Evolutionary conservation across 2,113 vertebrate genomes (phyloP), one percentile per base, ranked within the genome.

Genomic region (Empidonax alnorum): DNA sequence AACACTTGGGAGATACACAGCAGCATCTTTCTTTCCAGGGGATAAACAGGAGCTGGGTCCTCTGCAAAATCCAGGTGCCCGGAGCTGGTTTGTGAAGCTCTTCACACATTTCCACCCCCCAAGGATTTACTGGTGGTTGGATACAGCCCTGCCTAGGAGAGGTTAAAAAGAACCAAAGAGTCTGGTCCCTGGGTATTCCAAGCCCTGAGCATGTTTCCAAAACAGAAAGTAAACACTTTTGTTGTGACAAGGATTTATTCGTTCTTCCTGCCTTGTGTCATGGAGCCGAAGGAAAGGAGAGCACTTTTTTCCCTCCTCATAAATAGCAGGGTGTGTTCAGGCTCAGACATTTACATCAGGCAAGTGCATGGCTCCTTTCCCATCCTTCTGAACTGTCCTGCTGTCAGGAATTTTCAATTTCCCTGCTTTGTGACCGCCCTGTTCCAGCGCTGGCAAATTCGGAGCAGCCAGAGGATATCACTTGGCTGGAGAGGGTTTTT

Each of bases 251-350:
- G 82, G 94, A 67, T 27, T 63, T 16, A 56, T 50, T 81, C 5
- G 0, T 71, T 73, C 84, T 74, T 83, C 3, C 63, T 59, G 90
- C 81, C 59, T 65, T 20, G 75, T 91, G 91, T 96, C 93, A 87
- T 52, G 30, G 4, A 4, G 80, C 62, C 12, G 1, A 41, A 66
- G 61, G 66, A 75, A 76, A 91, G 71, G 59, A 73, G 67, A 73
- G 62, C 0, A 4, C 46, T 69, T 90, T 90, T 63, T 67, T 52
- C 68, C 55, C 90, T 66, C 79, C 94, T 88, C 85, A 9, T 90
- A 86, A 90, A 96, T 52, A 52, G 92, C 79, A 88, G 94, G 94
- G 95, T 19, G 94, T 96, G 94, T 63, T 46, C 42, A 19, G 67
- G 19, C 82, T 12, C 75, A 3, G 37, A 33, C 53, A 39, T 4